Base-by-base conservation (phyloP, 2,113 vertebrate species). In the Natator depressus region DNA sequence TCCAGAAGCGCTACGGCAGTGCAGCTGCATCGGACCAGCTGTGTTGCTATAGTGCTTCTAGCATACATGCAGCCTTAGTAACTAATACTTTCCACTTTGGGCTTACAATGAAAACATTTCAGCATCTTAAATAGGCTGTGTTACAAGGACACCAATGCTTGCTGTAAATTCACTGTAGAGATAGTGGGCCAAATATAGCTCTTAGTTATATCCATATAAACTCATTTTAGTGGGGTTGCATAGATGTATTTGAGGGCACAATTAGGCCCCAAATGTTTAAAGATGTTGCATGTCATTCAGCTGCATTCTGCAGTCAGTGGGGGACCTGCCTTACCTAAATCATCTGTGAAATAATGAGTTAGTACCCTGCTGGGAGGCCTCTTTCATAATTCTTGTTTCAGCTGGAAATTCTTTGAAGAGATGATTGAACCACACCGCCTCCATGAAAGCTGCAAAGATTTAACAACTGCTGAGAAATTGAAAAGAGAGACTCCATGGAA, bases 341-440 rank as follows among this genome's bases (percentile, higher is more conserved):
- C 87, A 93, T 94, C 95, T 97, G 86, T 96, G 96, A 97, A 98
- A 89, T 97, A 97, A 97, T 80, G 95, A 98, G 93, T 97, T 96
- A 84, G 82, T 90, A 97, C 88, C 97, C 97, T 97, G 91, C 96
- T 96, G 95, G 96, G 97, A 98, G 89, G 59, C 79, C 88, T 98
- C 95, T 95, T 97, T 97, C 98, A 89, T 98, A 94, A 98, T 98
- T 98, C 84, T 93, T 93, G 90, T 97, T 98, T 89, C 97, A 99
- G 99, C 97, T 99, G 99, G 98, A 99, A 99, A 98, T 97, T 98
- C 95, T 99, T 99, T 97, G 99, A 99, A 95, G 99, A 99, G 97
- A 99, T 99, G 99, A 99, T 99, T 96, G 99, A 99, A 98, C 99
- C 99, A 7, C 99, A 99, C 98, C 98, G 99, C 59, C 98, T 99